Evolutionary conservation across 2,113 vertebrate species (phyloP).

Genomic region (Rhinoderma darwinii): DNA sequence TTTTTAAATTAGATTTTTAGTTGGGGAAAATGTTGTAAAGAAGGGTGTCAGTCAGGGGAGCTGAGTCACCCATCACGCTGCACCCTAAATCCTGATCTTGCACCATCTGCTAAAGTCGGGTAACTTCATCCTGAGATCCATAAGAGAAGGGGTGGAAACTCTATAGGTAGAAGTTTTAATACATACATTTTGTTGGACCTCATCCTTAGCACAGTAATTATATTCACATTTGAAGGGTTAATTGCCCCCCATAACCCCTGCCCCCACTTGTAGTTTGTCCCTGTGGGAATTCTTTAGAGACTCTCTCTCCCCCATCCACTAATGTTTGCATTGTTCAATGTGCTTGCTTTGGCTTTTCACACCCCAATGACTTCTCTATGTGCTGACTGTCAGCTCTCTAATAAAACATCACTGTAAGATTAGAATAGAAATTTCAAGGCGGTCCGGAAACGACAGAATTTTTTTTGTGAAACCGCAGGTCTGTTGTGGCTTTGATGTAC

Average conservation of each 20-base stretch:
- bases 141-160: not conserved
- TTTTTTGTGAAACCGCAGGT: not conserved
- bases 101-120: no score
- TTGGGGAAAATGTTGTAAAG: no score
- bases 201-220: not conserved
- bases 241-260: not conserved
- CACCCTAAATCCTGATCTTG: no score
- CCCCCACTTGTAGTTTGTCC: constrained; percentile 6
- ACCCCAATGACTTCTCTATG: constrained; percentile 42
- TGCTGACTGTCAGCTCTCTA: constrained; percentile 49
- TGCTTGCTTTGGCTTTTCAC: constrained; percentile 46
- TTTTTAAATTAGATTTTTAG: no score
- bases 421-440: not conserved
- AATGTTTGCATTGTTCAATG: constrained; percentile 48
- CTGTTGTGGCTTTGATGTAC: no score
- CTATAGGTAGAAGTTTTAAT: not conserved
- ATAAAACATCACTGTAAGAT: constrained; percentile 26
- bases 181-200: not conserved
- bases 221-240: constrained; percentile 12
- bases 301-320: constrained; percentile 13
- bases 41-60: no score
- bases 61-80: no score
- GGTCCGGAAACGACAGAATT: not conserved
- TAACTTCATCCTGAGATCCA: not conserved
- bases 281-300: constrained; percentile 28